Conservation (phyloP, 2,113 vertebrate species). For the Leuciscus idus region DNA sequence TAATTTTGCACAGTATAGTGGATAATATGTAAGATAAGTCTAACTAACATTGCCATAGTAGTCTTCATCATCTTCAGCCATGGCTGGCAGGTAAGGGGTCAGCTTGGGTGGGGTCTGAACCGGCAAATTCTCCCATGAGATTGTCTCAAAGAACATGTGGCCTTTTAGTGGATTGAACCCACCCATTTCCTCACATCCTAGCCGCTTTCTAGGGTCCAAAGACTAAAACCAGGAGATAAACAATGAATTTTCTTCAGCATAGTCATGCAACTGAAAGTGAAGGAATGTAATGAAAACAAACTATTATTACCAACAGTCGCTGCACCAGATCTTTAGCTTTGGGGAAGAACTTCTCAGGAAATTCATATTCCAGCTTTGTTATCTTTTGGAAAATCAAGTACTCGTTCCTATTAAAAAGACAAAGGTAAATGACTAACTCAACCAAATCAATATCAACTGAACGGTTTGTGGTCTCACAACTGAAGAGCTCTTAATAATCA, state of each 20-base stretch:
- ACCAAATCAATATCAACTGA: slow-evolving; percentile 7
- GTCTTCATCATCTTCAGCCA: slow-evolving; percentile 98
- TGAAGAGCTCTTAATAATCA: slow-evolving; percentile 7
- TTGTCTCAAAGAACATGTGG: slow-evolving; percentile 91
- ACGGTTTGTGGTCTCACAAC: not conserved
- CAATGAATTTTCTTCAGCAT: not conserved
- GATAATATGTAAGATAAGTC: not conserved
- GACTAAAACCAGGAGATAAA: slow-evolving; percentile 67
- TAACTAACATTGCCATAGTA: slow-evolving; percentile 94
- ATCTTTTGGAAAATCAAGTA: slow-evolving; percentile 99
- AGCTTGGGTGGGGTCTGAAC: slow-evolving; percentile 95
- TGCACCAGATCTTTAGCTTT: slow-evolving; percentile 98
- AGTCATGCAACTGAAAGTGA: not conserved
- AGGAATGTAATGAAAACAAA: not conserved
- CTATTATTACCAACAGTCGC: slow-evolving; percentile 86
- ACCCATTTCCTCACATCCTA: slow-evolving; percentile 97
- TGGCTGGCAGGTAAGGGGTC: slow-evolving; percentile 94
- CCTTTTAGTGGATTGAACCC: slow-evolving; percentile 88
- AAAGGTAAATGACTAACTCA: not conserved
- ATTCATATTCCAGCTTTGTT: slow-evolving; percentile 98
- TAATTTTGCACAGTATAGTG: not conserved
- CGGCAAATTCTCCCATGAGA: slow-evolving; percentile 91
- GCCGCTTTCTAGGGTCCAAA: slow-evolving; percentile 87
- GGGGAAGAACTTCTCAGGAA: slow-evolving; percentile 98
- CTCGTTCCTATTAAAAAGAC: slow-evolving; percentile 85